These are phyloP conservation scores for Aleiodes leptofemur DNA, from an alignment of 2,888 invertebrate genomes.

Conservation along the genomic window DNA sequence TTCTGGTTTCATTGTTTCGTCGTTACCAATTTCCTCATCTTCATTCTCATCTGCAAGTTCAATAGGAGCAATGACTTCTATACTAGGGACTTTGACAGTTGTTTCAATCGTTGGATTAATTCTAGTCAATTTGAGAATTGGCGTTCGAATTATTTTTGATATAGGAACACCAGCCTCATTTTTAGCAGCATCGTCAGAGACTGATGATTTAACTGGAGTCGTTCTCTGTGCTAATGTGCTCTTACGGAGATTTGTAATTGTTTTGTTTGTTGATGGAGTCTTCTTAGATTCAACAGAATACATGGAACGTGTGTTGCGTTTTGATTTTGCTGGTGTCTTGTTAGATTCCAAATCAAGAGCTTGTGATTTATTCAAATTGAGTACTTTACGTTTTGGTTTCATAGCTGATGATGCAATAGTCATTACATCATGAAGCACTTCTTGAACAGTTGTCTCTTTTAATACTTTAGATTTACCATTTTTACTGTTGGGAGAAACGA, in stretches of 20 bases:
- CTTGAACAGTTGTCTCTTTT: conserved; percentile 34
- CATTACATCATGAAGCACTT: conserved; percentile 23
- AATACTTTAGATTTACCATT: conserved; percentile 16
- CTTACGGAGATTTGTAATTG: not conserved
- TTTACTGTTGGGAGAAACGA: conserved; percentile 29
- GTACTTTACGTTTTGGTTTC: conserved; percentile 16
- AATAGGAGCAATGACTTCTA: not conserved
- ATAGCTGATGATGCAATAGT: conserved; percentile 25
- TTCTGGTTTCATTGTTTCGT: conserved; percentile 1
- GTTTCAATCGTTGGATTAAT: not conserved
- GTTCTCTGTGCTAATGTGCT: not conserved
- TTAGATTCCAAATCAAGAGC: not conserved
- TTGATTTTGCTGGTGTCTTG: not conserved
- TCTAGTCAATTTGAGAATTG: not conserved
- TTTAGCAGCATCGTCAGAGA: not conserved
- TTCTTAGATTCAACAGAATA: not conserved
- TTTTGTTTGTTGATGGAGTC: not conserved
- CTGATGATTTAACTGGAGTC: not conserved
- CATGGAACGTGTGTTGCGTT: conserved; percentile 10
- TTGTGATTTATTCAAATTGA: conserved; percentile 23
- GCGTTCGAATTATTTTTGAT: conserved; percentile 16
- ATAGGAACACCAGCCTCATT: conserved; percentile 17
- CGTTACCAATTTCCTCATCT: not conserved
- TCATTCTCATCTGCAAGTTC: not conserved
- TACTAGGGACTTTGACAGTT: no score